These are phyloP conservation scores for Eumacrocentrus americanus DNA, from an alignment of 2,888 invertebrate species.

Conservation along the genomic window DNA sequence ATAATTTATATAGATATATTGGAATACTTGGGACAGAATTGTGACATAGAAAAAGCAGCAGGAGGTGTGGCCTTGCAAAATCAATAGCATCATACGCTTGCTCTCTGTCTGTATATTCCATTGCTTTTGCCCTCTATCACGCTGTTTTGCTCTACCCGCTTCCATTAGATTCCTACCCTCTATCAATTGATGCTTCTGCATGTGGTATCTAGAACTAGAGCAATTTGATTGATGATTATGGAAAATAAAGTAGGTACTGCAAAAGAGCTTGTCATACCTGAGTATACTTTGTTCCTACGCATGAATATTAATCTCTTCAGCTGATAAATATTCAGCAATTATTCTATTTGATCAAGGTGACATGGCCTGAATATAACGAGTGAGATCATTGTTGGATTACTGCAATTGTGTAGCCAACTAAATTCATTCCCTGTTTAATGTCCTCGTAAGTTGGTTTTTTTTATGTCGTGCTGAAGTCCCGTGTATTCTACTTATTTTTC, in stretches of 20 bases:
- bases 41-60: no score
- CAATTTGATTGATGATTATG: constrained; percentile 23
- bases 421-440: not conserved
- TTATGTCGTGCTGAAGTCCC: no score
- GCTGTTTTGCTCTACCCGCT: constrained; percentile 15
- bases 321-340: not conserved
- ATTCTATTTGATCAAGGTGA: not conserved
- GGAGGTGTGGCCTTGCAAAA: no score
- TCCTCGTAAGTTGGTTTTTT: no score
- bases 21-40: no score
- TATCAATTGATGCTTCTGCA: constrained; percentile 14
- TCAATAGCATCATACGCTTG: no score
- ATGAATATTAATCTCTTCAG: not conserved
- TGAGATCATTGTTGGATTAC: not conserved
- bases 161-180: no score
- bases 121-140: no score
- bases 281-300: not conserved
- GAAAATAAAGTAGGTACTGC: not conserved
- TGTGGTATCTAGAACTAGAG: constrained; percentile 20
- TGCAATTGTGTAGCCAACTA: not conserved
- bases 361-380: no score
- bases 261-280: not conserved
- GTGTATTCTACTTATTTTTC: no score
- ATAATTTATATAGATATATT: no score
- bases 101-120: no score